Conservation (phyloP, 2,113 vertebrate species). For the Rostratula benghalensis region DNA sequence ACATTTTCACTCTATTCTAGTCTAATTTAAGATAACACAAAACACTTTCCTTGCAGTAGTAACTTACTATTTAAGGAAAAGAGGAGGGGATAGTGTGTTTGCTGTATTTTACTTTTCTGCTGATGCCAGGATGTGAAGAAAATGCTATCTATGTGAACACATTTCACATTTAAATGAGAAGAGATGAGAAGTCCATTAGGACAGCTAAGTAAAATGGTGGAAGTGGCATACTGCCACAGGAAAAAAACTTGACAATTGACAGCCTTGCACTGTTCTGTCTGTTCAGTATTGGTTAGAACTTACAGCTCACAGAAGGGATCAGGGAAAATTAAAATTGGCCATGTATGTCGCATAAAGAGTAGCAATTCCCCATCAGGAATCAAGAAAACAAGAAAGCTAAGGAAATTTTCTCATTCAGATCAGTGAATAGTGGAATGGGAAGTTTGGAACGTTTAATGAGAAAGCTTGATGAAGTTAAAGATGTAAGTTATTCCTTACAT, state of each 20-base stretch:
- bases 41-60: neutral
- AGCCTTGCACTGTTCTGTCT: neutral
- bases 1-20: neutral
- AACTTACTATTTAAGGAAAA: neutral
- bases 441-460: neutral
- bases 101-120: neutral
- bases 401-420: neutral
- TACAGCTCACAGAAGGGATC: neutral
- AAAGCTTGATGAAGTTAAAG: neutral
- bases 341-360: fast-evolving
- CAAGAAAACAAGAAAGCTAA: neutral
- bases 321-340: neutral
- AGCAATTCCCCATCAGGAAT: neutral
- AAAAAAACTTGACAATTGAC: neutral
- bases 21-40: neutral
- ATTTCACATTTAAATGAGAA: neutral
- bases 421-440: neutral
- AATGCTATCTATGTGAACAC: neutral
- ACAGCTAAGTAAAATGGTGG: neutral
- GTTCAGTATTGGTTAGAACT: neutral
- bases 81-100: neutral
- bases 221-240: neutral
- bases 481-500: neutral
- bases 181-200: neutral
- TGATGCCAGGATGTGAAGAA: neutral